These are phyloP conservation scores for Sipha maydis DNA, from an alignment of 2,888 invertebrate genomes.

Conservation along the genomic window DNA sequence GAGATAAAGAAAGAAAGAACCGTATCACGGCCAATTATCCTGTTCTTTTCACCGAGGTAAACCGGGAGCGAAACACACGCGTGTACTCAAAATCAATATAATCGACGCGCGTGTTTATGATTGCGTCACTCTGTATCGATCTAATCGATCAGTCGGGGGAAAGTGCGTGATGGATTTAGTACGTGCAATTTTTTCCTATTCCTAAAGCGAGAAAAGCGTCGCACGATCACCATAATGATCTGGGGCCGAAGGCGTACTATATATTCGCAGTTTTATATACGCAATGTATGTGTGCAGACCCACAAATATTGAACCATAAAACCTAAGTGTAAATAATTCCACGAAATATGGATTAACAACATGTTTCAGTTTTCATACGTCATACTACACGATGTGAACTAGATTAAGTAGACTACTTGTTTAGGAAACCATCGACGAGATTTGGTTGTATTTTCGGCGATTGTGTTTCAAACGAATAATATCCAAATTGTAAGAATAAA, in stretches of 20 bases:
- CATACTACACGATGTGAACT: background rate
- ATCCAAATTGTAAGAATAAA: too few species aligned
- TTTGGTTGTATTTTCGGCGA: background rate
- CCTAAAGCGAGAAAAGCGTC: background rate
- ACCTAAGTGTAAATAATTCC: background rate
- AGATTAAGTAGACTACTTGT: background rate
- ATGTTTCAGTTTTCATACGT: background rate
- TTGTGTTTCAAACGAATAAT: background rate
- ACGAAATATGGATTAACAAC: conserved; percentile 13
- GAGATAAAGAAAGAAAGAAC: background rate
- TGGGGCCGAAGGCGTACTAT: background rate
- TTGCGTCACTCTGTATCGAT: background rate
- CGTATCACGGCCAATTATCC: conserved; percentile 16
- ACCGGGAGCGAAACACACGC: background rate
- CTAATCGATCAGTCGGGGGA: background rate
- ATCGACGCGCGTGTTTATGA: background rate
- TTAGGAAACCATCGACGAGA: background rate
- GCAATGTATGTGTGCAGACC: background rate
- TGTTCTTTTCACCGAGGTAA: background rate
- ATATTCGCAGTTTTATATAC: background rate
- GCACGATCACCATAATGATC: background rate
- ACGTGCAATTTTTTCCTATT: background rate
- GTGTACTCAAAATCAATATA: conserved; percentile 23
- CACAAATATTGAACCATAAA: background rate
- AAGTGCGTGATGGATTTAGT: background rate